Percentiles rank a stretch among this genome's conserved stretches.
These are phyloP conservation scores for Neopipo cinnamomea DNA, from an alignment of 2,113 vertebrate genomes.

Conservation along the genomic window DNA sequence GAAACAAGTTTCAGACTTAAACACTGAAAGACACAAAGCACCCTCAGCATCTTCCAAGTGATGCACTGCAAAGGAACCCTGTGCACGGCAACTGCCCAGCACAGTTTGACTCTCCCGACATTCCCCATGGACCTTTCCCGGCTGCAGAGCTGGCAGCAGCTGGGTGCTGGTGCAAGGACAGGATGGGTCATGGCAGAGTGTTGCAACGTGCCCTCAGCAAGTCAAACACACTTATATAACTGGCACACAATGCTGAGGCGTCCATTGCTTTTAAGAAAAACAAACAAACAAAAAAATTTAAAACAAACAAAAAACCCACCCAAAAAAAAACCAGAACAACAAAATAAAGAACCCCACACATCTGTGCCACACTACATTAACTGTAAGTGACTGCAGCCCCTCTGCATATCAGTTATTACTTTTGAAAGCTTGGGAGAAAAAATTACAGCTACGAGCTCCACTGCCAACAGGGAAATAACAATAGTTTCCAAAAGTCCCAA, in stretches of 20 bases:
- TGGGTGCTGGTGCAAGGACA: neutral
- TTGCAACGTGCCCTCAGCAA: neutral
- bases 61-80: neutral
- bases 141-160: neutral
- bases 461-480: constrained; percentile 19
- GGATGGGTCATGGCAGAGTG: neutral
- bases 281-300: neutral
- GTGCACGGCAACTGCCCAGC: neutral
- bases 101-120: neutral
- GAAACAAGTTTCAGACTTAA: neutral
- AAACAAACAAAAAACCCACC: neutral
- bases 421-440: neutral
- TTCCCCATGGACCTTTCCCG: neutral
- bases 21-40: neutral
- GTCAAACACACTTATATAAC: neutral
- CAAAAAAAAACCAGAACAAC: neutral
- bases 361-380: neutral
- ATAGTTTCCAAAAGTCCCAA: neutral
- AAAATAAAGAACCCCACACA: neutral
- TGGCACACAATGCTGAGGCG: neutral
- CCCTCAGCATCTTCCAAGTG: neutral
- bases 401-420: neutral
- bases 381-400: neutral
- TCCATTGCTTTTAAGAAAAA: neutral
- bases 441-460: neutral